Evolutionary conservation across 2,888 invertebrate species (phyloP).

Genomic region (Epirrhoe alternata): DNA sequence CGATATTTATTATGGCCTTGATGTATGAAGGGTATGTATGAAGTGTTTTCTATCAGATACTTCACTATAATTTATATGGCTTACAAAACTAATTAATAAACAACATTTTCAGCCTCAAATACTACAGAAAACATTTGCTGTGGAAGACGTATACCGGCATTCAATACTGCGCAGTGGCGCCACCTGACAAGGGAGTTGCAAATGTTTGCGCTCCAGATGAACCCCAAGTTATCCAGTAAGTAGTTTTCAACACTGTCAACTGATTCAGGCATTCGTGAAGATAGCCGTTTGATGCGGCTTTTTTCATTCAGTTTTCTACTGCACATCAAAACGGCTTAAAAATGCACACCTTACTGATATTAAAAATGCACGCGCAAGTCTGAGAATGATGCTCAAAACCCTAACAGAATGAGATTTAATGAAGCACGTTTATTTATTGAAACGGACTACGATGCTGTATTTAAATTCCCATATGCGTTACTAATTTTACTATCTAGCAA

Average conservation of each 20-base stretch:
- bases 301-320: no score
- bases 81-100: not conserved
- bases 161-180: slow-evolving; percentile 93
- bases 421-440: not conserved
- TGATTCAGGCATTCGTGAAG: no score
- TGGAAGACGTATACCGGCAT: slow-evolving; percentile 94
- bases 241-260: not conserved
- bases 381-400: no score
- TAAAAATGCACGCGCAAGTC: no score
- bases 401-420: no score
- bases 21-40: slow-evolving; percentile 94
- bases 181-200: slow-evolving; percentile 87
- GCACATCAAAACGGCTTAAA: no score
- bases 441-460: no score
- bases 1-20: slow-evolving; percentile 95
- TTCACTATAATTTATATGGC: no score
- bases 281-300: no score
- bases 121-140: slow-evolving; percentile 91
- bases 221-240: slow-evolving; percentile 90
- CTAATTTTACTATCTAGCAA: not conserved
- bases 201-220: slow-evolving; percentile 87
- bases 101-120: slow-evolving; percentile 81
- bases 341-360: no score
- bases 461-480: not conserved
- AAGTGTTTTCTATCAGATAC: slow-evolving; percentile 13